These are phyloP conservation scores for Sebastes fasciatus DNA, from an alignment of 2,113 vertebrate species.

Conservation along the genomic window DNA sequence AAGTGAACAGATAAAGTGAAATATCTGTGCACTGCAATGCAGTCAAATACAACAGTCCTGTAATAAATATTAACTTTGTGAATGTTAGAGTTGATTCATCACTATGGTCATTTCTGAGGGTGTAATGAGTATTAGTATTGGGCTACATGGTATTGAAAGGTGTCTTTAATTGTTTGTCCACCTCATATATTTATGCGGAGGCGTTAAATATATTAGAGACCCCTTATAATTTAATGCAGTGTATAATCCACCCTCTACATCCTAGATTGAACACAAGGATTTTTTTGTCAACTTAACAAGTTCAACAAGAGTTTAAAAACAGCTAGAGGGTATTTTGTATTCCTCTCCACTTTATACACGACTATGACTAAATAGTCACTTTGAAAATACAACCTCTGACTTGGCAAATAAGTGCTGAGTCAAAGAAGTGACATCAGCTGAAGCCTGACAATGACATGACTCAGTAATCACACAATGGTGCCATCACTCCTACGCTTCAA, in stretches of 20 bases:
- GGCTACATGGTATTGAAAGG: slow-evolving; percentile 4
- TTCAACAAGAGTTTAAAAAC: slow-evolving; percentile 26
- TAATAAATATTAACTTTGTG: too few species aligned
- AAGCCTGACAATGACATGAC: slow-evolving; percentile 38
- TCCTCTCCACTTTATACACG: slow-evolving; percentile 7
- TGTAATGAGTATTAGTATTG: neutral
- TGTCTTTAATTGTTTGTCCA: neutral
- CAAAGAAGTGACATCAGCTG: slow-evolving; percentile 43
- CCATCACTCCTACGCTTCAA: slow-evolving; percentile 22
- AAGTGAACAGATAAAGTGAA: neutral
- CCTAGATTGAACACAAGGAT: neutral
- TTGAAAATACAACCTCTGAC: slow-evolving; percentile 40
- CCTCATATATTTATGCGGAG: neutral
- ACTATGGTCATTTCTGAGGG: neutral
- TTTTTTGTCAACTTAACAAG: neutral
- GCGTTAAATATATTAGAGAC: neutral
- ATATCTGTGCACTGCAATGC: neutral
- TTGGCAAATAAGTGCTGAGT: slow-evolving; percentile 29
- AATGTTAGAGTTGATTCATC: too few species aligned
- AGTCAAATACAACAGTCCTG: neutral
- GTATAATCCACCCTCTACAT: neutral
- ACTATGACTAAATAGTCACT: slow-evolving; percentile 11
- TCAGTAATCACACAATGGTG: slow-evolving; percentile 47
- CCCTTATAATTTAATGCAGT: neutral
- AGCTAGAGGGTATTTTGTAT: neutral